Evolutionary conservation across 2,113 vertebrate species (phyloP).

Genomic region (Nyctibius bracteatus): DNA sequence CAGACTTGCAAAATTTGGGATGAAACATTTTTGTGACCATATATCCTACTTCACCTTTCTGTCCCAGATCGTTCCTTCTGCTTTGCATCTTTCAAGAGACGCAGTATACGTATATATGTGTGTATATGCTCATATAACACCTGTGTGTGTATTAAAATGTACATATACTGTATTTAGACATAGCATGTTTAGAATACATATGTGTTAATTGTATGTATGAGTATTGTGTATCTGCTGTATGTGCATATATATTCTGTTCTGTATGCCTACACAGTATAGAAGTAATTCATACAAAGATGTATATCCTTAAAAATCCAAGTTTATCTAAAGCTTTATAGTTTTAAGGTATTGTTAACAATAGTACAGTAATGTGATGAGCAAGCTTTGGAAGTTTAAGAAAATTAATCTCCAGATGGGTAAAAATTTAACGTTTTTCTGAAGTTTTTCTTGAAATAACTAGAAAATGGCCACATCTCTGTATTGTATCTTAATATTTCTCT

Average conservation of each 20-base stretch:
- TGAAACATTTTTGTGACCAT: neutral
- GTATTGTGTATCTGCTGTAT: neutral
- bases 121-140: fast-evolving
- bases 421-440: neutral
- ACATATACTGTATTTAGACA: neutral
- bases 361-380: neutral
- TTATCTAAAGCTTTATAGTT: neutral
- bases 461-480: fast-evolving
- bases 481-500: neutral
- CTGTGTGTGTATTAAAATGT: neutral
- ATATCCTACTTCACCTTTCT: neutral
- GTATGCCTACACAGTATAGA: neutral
- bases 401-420: neutral
- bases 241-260: neutral
- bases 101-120: fast-evolving
- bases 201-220: neutral
- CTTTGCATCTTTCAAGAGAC: neutral
- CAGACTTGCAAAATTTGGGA: neutral
- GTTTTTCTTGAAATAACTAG: neutral
- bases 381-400: neutral
- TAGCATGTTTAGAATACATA: fast-evolving
- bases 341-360: neutral
- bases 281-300: neutral
- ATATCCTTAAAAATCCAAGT: neutral
- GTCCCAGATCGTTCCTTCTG: neutral